Evolutionary conservation across 2,888 invertebrate genomes (phyloP).

Genomic region (Hypena proboscidalis): DNA sequence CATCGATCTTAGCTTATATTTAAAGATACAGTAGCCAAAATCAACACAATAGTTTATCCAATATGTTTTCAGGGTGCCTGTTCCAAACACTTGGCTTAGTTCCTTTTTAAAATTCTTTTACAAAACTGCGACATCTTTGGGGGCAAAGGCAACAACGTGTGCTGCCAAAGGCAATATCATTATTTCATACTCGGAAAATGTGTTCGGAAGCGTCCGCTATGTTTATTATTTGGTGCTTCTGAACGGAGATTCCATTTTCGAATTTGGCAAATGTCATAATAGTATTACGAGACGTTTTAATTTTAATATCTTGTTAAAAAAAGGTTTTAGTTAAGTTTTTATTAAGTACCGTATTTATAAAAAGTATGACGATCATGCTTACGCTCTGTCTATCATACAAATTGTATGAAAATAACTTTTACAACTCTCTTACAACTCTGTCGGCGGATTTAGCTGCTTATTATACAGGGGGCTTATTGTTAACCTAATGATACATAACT

Average conservation of each 20-base stretch:
- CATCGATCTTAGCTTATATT: too few relatives aligned
- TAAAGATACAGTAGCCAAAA: too few relatives aligned
- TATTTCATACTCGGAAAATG: constrained; percentile 66
- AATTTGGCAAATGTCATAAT: constrained; percentile 39
- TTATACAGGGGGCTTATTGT: too few relatives aligned
- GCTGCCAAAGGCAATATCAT: constrained; percentile 75
- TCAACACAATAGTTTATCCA: constrained; percentile 24
- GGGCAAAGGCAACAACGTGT: constrained; percentile 49
- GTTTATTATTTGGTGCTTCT: constrained; percentile 68
- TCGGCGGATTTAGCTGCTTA: too few relatives aligned
- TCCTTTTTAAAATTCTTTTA: constrained; percentile 49
- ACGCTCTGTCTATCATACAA: too few relatives aligned
- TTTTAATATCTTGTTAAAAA: constrained; percentile 26
- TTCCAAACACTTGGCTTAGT: constrained; percentile 53
- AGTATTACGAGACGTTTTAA: constrained; percentile 27
- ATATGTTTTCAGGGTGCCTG: constrained; percentile 29
- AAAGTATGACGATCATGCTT: too few relatives aligned
- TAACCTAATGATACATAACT: too few relatives aligned
- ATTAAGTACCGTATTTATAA: too few relatives aligned
- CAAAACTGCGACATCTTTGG: constrained; percentile 48
- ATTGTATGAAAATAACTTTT: too few relatives aligned
- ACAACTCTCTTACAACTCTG: too few relatives aligned
- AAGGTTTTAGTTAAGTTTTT: too few relatives aligned
- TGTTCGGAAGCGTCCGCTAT: constrained; percentile 61
- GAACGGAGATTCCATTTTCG: constrained; percentile 37